Base-by-base conservation (phyloP, 2,888 invertebrate genomes). In the Ormyrus labotus region DNA sequence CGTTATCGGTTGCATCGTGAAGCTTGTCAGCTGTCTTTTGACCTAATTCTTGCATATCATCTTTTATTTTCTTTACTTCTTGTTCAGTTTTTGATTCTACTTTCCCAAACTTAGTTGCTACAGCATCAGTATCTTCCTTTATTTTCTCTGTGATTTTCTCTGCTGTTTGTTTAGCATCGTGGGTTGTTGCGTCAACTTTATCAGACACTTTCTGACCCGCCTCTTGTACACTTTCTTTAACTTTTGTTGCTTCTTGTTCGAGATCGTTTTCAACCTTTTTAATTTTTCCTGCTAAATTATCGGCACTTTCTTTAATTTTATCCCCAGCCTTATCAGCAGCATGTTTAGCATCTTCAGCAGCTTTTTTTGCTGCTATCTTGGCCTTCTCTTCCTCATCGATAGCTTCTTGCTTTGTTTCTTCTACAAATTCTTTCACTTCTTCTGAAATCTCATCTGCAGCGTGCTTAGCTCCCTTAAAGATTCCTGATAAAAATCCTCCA, bases 91-190 rank as follows among this genome's bases (percentile, higher is more conserved):
- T 19, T 19, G 19, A 19, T 19, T 19, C 19, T 19, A 19, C 19
- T 19, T 19, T 19, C 19, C 0, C 19, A 19, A 19, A 1, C 1
- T 19, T 19, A 0, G 19, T 19, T 19, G 1, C 19, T 19, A 19
- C 19, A 19, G 19, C 19, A 19, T 19, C 19, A 19, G 19, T 19
- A 19, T 19, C 19, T 19, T 19, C 19, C 19, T 19, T 19, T 19
- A 19, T 19, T 19, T 19, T 19, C 19, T 19, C 19, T 19, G 19
- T 19, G 19, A 19, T 1, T 19, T 92, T 92, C 75, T 90, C 91
- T 9, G 92, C 91, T 87, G 91, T 91, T 83, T 92, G 92, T 83
- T 80, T 68, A 64, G 77, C 82, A 64, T 85, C 83, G 19, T 85
- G 83, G 7, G 82, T 63, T 6, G 85, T 19, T 19, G 19, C 19